A percentile compares a stretch with the other conserved stretches of the same genome.
Conservation (phyloP, 2,113 vertebrate species). For the Eudyptes chrysolophus region DNA sequence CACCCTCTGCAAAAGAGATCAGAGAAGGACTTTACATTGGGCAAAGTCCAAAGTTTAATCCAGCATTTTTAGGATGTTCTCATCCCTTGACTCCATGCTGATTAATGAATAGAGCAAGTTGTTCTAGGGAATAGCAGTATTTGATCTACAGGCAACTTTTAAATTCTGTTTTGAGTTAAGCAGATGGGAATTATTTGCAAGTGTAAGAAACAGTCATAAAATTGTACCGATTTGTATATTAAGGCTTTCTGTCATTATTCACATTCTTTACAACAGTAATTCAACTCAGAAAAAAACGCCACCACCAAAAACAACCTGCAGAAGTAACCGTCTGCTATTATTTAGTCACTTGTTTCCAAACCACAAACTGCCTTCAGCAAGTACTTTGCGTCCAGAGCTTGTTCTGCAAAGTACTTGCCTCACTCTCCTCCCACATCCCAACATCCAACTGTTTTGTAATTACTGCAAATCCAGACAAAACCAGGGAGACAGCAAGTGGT, state of each 20-base stretch:
- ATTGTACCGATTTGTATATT: neutral
- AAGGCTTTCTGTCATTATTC: neutral
- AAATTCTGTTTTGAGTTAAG: neutral
- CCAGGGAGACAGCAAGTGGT: neutral
- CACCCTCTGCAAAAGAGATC: neutral
- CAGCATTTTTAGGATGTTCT: neutral
- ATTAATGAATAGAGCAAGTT: neutral
- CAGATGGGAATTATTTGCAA: neutral
- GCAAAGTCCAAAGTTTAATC: neutral
- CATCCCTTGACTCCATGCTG: neutral
- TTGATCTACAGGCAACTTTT: neutral
- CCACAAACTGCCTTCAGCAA: neutral
- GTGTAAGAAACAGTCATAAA: neutral
- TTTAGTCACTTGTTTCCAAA: neutral
- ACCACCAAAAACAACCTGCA: neutral
- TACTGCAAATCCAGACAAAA: neutral
- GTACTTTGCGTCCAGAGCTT: neutral
- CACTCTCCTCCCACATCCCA: neutral
- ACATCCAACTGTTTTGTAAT: neutral
- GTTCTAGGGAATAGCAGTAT: neutral
- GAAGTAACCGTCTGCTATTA: neutral
- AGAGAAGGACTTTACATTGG: fast-evolving
- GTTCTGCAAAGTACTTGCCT: neutral
- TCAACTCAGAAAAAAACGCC: neutral
- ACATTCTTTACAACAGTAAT: neutral